Conservation (phyloP, 2,797 vertebrate species). For the Australoheros facetus region DNA sequence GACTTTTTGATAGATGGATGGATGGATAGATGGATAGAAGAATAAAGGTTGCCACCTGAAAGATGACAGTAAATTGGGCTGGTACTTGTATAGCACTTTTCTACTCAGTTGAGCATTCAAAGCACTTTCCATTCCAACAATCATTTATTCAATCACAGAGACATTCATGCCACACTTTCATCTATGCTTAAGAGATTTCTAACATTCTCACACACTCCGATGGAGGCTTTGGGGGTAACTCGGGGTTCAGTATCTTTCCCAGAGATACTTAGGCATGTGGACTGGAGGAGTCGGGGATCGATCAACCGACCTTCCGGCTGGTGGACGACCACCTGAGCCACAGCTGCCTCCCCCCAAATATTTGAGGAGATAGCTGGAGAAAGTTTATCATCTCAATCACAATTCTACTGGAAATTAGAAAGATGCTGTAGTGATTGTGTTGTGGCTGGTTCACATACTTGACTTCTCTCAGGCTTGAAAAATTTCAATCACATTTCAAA, state of each 20-base stretch:
- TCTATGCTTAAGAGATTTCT: not conserved
- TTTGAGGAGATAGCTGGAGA: not conserved
- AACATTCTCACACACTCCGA: not conserved
- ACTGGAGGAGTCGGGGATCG: not conserved
- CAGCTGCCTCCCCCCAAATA: not conserved
- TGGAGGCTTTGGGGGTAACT: not conserved
- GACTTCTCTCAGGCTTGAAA: slow-evolving; percentile 5
- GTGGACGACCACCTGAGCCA: not conserved
- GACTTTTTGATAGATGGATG: too few species aligned
- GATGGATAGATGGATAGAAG: too few species aligned
- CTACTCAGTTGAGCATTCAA: not conserved
- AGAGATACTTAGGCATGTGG: not conserved
- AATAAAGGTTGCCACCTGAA: not conserved
- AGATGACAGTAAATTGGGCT: not conserved
- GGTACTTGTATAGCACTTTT: not conserved
- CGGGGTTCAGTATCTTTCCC: not conserved
- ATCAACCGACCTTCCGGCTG: not conserved
- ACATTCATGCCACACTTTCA: not conserved
- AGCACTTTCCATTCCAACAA: not conserved
- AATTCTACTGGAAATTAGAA: not conserved
- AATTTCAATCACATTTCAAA: slow-evolving; percentile 2
- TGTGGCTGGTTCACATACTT: not conserved
- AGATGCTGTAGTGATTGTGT: not conserved
- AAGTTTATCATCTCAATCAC: not conserved
- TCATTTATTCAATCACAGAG: not conserved